Evolutionary conservation across 2,888 invertebrate species (phyloP).

Genomic region (Drosophila macrospina): DNA sequence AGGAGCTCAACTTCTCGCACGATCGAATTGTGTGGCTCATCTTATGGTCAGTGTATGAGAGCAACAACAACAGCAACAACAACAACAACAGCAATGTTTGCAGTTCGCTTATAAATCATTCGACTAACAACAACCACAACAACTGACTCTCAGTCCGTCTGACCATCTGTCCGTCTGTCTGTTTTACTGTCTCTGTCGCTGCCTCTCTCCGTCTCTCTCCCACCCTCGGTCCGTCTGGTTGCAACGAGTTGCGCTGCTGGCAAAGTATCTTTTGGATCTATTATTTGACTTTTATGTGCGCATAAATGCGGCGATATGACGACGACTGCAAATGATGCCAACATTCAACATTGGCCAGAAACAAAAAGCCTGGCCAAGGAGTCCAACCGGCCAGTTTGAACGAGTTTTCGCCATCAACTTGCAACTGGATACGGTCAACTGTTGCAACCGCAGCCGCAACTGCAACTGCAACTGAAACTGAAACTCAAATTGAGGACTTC

Average conservation of each 20-base stretch:
- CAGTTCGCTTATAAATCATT: constrained; percentile 67
- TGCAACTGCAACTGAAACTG: not conserved
- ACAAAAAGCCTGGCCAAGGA: constrained; percentile 32
- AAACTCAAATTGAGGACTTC: constrained; percentile 32
- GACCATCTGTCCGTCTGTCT: not conserved
- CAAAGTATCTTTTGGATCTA: constrained; percentile 82
- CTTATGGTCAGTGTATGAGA: constrained; percentile 41
- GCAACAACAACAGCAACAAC: constrained; percentile 53
- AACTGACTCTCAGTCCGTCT: constrained; percentile 20
- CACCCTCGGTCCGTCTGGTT: constrained; percentile 38
- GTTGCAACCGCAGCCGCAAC: constrained; percentile 10
- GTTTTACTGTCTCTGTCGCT: too few relatives aligned
- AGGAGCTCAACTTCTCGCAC: constrained; percentile 20
- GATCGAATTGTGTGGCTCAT: constrained; percentile 36
- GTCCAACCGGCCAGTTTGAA: constrained; percentile 51
- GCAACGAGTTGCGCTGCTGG: constrained; percentile 66
- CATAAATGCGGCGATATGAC: constrained; percentile 81
- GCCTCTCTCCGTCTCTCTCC: not conserved
- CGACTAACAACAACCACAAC: constrained; percentile 56
- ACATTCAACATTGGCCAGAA: constrained; percentile 32
- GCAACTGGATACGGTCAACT: constrained; percentile 20
- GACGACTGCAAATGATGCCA: constrained; percentile 59
- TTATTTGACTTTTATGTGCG: constrained; percentile 82
- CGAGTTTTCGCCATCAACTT: constrained; percentile 49
- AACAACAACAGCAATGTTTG: constrained; percentile 24